A percentile compares a stretch with the other conserved stretches of the same genome.
phyloP scores from a whole-genome alignment of 1,140 invertebrate genomes.

The Planococcus citri region DNA sequence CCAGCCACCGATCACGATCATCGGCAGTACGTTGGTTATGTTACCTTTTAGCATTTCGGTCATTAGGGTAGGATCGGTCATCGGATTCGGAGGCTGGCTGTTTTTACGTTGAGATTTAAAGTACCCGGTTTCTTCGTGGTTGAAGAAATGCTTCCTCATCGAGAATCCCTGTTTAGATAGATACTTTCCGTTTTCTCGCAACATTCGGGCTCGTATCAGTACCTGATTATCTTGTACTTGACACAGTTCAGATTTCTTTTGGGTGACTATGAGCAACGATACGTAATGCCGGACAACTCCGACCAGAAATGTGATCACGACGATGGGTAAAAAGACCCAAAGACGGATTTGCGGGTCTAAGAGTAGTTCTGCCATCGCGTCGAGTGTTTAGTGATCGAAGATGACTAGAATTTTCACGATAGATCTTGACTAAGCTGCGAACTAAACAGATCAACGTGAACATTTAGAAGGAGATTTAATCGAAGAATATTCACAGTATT shows the following conservation, averaged over 20 bases:
- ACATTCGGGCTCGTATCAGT: slow-evolving; percentile 77
- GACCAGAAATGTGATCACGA: slow-evolving; percentile 93
- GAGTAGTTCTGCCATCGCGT: slow-evolving; percentile 81
- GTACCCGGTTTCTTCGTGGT: slow-evolving; percentile 84
- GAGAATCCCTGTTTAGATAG: slow-evolving; percentile 90
- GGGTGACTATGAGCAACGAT: slow-evolving; percentile 83
- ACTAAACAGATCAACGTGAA: too few relatives aligned
- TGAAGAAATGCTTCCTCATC: slow-evolving; percentile 89
- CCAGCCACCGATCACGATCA: slow-evolving; percentile 98
- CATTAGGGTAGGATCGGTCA: slow-evolving; percentile 97
- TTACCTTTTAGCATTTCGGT: slow-evolving; percentile 99
- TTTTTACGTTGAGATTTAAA: slow-evolving; percentile 82
- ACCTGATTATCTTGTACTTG: slow-evolving; percentile 96
- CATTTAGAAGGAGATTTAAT: too few relatives aligned
- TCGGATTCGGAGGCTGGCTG: slow-evolving; percentile 76
- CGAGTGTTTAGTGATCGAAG: too few relatives aligned
- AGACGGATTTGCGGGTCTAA: slow-evolving; percentile 92
- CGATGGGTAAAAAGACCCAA: slow-evolving; percentile 98
- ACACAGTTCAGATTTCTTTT: slow-evolving; percentile 90
- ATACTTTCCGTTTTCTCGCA: slow-evolving; percentile 93
- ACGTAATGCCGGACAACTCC: slow-evolving; percentile 97
- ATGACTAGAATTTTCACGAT: too few relatives aligned
- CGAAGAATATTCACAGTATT: too few relatives aligned
- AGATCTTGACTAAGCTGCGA: too few relatives aligned
- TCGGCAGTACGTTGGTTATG: slow-evolving; percentile 93